phyloP scores from a whole-genome alignment of 1,140 invertebrate genomes.

The Dolichoris vasculosae region DNA sequence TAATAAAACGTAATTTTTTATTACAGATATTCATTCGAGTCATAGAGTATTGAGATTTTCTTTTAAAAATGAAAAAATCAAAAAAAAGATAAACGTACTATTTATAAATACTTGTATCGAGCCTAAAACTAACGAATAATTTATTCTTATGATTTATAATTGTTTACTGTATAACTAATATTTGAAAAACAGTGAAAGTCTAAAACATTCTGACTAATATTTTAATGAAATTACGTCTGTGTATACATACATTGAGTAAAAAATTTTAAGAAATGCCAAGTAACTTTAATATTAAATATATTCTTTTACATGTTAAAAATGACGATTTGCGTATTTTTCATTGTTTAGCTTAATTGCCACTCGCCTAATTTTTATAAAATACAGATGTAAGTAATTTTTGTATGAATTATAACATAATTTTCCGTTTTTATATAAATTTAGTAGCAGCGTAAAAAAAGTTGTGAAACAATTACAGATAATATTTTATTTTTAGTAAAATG shows the following conservation, averaged over 20 bases:
- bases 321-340: not conserved
- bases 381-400: not conserved
- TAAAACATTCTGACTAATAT: conserved; percentile 13
- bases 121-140: not conserved
- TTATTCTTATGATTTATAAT: conserved; percentile 7
- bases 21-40: no score
- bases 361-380: not conserved
- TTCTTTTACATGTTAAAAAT: not conserved
- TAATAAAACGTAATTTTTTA: no score
- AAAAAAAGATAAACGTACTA: not conserved
- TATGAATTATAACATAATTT: not conserved
- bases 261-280: not conserved
- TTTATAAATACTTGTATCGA: conserved; percentile 1
- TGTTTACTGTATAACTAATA: conserved; percentile 26
- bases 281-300: not conserved
- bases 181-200: not conserved
- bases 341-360: not conserved
- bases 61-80: not conserved
- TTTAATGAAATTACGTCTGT: conserved; percentile 3
- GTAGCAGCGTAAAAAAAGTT: not conserved
- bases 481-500: not conserved
- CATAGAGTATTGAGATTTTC: not conserved
- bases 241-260: not conserved
- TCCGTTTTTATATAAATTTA: not conserved
- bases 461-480: not conserved